Evolutionary conservation across 2,113 vertebrate genomes (phyloP), one percentile per base, ranked within the genome.

Genomic region (Hemichromis elongatus): DNA sequence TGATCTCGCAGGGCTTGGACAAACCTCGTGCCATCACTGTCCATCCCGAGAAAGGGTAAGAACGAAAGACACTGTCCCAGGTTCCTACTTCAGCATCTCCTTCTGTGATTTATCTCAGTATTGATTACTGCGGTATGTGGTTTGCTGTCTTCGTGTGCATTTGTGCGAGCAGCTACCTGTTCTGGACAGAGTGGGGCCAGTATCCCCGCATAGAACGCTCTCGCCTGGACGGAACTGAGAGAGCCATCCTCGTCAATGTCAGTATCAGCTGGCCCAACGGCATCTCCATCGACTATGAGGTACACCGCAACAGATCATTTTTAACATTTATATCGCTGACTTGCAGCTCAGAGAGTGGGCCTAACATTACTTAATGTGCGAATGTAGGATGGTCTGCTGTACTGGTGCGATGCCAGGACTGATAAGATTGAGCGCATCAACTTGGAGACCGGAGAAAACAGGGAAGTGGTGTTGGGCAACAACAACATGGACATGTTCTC

Each of bases 401-500:
- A 99, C 94, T 99, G 99, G 99, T 99, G 99, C 0, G 99, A 99
- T 0, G 99, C 99, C 24, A 96, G 99, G 56, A 99, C 97, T 0
- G 99, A 99, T 93, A 99, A 99, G 94, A 99, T 99, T 0, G 98
- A 99, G 33, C 95, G 99, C 10, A 98, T 99, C 0, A 97, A 99
- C 92, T 94, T 99, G 93, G 98, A 99, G 94, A 99, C 97, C 0
- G 99, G 99, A 0, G 97, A 98, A 91, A 97, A 98, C 95, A 93
- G 99, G 0, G 98, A 99, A 88, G 97, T 99, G 5, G 98, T 99
- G 24, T 95, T 99, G 77, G 95, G 97, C 93, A 99, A 95, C 96
- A 99, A 99, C 92, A 99, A 99, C 96, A 99, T 99, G 98, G 99
- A 99, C 95, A 99, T 99, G 99, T 99, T 99, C 94, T 99, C 98